phyloP scores from a whole-genome alignment of 2,888 invertebrate genomes.

The Napeogenes sylphis region DNA sequence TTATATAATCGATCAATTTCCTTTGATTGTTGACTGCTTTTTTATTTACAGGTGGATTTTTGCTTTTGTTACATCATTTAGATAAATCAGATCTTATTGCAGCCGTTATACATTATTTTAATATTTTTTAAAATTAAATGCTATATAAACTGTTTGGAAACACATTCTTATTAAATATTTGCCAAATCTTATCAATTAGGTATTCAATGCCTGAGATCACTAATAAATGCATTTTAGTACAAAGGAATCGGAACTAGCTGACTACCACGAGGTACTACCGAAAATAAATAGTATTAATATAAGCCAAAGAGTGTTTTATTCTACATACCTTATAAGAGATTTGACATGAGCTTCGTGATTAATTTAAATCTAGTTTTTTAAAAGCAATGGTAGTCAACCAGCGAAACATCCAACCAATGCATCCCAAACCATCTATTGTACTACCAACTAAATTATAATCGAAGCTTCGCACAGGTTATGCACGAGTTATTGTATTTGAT shows the following conservation, averaged over 20 bases:
- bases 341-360: slow-evolving; percentile 1
- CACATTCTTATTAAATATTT: slow-evolving; percentile 34
- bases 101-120: slow-evolving; percentile 15
- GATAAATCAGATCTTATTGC: slow-evolving; percentile 11
- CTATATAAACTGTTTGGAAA: slow-evolving; percentile 30
- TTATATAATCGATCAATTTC: slow-evolving; percentile 16
- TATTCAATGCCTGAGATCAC: slow-evolving; percentile 66
- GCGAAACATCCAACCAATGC: slow-evolving; percentile 17
- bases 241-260: slow-evolving; percentile 31
- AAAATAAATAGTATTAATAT: slow-evolving; percentile 6
- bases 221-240: slow-evolving; percentile 65
- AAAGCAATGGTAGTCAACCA: slow-evolving; percentile 25
- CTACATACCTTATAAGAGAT: slow-evolving; percentile 6
- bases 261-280: slow-evolving; percentile 21
- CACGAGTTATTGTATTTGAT: slow-evolving; percentile 67
- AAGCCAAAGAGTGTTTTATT: slow-evolving; percentile 9
- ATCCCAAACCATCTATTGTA: slow-evolving; percentile 27
- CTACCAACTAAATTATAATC: slow-evolving; percentile 45
- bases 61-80: slow-evolving; percentile 3
- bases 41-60: slow-evolving; percentile 19
- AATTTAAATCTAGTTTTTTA: slow-evolving; percentile 2
- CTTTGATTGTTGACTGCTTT: slow-evolving; percentile 17
- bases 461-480: slow-evolving; percentile 55
- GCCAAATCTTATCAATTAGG: slow-evolving; percentile 41
- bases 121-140: slow-evolving; percentile 26